Evolutionary conservation across 92 coral and sea anemone species (phyloP).

Genomic region (Siderastrea radians): DNA sequence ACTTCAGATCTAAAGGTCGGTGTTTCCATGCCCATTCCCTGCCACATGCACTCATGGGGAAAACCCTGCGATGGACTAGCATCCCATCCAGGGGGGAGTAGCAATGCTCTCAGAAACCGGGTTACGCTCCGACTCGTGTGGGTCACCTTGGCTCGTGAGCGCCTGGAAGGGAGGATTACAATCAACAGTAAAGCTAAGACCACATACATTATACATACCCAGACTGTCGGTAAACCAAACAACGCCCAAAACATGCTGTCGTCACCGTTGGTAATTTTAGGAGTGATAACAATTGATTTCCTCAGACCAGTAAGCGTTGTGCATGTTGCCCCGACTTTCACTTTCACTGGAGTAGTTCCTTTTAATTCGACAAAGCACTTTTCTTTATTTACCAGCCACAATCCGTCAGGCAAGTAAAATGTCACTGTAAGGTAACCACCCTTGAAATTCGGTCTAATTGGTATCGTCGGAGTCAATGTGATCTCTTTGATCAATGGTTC

Average conservation of each 20-base stretch:
- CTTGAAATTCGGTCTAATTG: neutral
- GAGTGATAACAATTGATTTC: neutral
- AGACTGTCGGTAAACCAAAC: slow-evolving; percentile 16
- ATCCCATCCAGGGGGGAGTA: too few relatives aligned
- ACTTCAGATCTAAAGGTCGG: too few relatives aligned
- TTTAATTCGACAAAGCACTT: slow-evolving; percentile 3
- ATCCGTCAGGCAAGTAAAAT: slow-evolving; percentile 14
- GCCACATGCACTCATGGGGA: too few relatives aligned
- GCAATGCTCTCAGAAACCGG: too few relatives aligned
- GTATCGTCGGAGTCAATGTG: slow-evolving; percentile 24
- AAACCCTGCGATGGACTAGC: too few relatives aligned
- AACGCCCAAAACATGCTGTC: neutral
- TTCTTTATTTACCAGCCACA: slow-evolving; percentile 1
- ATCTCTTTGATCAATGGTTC: slow-evolving; percentile 6
- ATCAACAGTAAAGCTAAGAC: too few relatives aligned
- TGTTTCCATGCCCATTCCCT: too few relatives aligned
- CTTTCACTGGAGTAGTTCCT: slow-evolving; percentile 12
- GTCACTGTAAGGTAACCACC: neutral
- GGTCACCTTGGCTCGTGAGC: too few relatives aligned
- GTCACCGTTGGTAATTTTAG: neutral
- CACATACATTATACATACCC: neutral
- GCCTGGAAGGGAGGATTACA: too few relatives aligned
- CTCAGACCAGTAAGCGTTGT: neutral
- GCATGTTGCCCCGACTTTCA: slow-evolving; percentile 10
- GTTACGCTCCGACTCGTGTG: too few relatives aligned